Conservation (phyloP, 2,888 invertebrate species). For the Augiades crinisus region DNA sequence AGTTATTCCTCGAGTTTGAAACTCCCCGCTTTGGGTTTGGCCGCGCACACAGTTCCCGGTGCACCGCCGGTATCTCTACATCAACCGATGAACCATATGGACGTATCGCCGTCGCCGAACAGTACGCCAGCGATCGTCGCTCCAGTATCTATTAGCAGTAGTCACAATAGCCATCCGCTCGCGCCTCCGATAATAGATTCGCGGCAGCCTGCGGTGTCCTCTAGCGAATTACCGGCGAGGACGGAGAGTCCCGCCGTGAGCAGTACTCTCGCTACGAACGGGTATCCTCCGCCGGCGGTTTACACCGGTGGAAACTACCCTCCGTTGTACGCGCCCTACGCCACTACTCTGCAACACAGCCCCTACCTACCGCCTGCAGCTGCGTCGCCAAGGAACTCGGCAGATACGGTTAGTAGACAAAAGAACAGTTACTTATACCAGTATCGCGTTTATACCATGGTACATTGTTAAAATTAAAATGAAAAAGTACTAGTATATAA, state of each 20-base stretch:
- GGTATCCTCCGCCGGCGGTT: conserved; percentile 85
- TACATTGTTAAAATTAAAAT: no score
- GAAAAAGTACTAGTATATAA: no score
- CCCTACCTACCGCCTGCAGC: conserved; percentile 86
- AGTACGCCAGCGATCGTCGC: conserved; percentile 49
- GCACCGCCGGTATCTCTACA: conserved; percentile 52
- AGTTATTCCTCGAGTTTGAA: conserved; percentile 61
- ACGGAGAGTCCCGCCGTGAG: conserved; percentile 66
- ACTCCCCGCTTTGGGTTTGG: conserved; percentile 56
- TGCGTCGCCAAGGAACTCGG: conserved; percentile 83
- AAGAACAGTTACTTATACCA: no score
- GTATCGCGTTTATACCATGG: no score
- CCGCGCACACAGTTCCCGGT: conserved; percentile 47
- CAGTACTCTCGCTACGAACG: conserved; percentile 85
- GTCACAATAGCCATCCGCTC: conserved; percentile 56
- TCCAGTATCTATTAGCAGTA: conserved; percentile 45
- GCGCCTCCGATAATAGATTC: conserved; percentile 61
- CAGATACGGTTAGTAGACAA: conserved; percentile 67
- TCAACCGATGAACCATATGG: conserved; percentile 52
- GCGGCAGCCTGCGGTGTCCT: conserved; percentile 47
- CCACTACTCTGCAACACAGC: conserved; percentile 86
- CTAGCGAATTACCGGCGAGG: conserved; percentile 74
- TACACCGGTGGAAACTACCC: conserved; percentile 83
- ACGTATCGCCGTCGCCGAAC: conserved; percentile 44
- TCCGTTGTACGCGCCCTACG: conserved; percentile 90